phyloP scores from a whole-genome alignment of 2,797 vertebrate species.

The Crocodylus rhombifer region DNA sequence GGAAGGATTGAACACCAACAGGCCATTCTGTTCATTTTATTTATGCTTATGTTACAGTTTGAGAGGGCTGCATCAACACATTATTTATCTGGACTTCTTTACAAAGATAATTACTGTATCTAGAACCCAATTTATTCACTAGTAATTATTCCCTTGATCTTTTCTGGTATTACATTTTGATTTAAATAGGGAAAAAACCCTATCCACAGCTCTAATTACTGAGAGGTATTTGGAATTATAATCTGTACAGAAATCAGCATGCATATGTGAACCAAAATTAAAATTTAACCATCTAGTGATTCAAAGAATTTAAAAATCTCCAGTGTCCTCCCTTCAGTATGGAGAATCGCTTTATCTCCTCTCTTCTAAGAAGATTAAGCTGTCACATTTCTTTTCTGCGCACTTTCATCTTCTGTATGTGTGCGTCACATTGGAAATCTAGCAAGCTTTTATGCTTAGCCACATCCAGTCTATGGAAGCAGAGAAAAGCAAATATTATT shows the following conservation, averaged over 20 bases:
- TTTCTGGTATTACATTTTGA: slow-evolving; percentile 35
- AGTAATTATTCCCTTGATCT: not conserved
- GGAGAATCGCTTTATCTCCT: slow-evolving; percentile 61
- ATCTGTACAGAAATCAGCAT: slow-evolving; percentile 22
- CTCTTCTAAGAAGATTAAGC: slow-evolving; percentile 65
- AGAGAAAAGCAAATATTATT: slow-evolving; percentile 6
- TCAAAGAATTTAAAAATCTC: slow-evolving; percentile 36
- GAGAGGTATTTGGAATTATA: slow-evolving; percentile 52
- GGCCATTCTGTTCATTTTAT: not conserved
- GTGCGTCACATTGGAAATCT: slow-evolving; percentile 36
- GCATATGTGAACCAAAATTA: slow-evolving; percentile 10
- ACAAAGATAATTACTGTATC: not conserved
- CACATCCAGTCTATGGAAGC: not conserved
- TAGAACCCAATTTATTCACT: not conserved
- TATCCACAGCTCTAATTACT: not conserved
- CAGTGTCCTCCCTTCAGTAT: not conserved
- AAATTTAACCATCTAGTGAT: slow-evolving; percentile 50
- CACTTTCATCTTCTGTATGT: slow-evolving; percentile 64
- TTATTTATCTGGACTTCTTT: slow-evolving; percentile 1
- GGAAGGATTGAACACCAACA: not conserved
- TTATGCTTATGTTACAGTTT: not conserved
- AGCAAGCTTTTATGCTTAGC: slow-evolving; percentile 37
- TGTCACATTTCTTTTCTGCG: slow-evolving; percentile 51
- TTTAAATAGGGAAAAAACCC: slow-evolving; percentile 14
- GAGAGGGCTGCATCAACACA: not conserved